Evolutionary conservation across 2,888 invertebrate species (phyloP).

Genomic region (Drosophila fungiperda): DNA sequence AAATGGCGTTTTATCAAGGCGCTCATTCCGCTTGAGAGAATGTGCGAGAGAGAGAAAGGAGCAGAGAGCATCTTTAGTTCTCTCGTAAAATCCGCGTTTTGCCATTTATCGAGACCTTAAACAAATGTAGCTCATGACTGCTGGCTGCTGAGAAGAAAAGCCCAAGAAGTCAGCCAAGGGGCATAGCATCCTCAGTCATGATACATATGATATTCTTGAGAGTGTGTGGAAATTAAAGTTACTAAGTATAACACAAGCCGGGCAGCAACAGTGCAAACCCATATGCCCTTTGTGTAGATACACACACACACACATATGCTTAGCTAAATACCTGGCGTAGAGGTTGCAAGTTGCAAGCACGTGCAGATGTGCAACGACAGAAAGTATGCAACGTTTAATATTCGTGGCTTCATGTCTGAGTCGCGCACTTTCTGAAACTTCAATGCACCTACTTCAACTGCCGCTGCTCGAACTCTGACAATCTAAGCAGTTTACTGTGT

Average conservation of each 20-base stretch:
- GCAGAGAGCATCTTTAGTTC: constrained; percentile 1
- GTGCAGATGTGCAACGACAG: constrained; percentile 46
- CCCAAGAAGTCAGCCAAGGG: constrained; percentile 34
- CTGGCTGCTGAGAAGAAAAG: constrained; percentile 37
- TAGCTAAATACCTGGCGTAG: constrained; percentile 3
- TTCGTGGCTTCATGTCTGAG: constrained; percentile 59
- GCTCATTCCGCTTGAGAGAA: neutral
- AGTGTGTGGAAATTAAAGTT: constrained; percentile 40
- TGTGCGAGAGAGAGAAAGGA: neutral
- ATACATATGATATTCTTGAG: constrained; percentile 18
- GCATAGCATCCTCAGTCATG: constrained; percentile 44
- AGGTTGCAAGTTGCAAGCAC: constrained; percentile 23
- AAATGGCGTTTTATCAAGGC: constrained; percentile 52
- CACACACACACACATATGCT: constrained; percentile 9
- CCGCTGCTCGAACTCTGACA: constrained; percentile 74
- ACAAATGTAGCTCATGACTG: constrained; percentile 38
- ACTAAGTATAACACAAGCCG: constrained; percentile 39
- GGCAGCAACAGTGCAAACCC: constrained; percentile 21
- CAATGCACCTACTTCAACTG: constrained; percentile 63
- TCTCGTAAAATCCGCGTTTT: constrained; percentile 23
- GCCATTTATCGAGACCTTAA: constrained; percentile 46
- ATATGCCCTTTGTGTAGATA: constrained; percentile 25
- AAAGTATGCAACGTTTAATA: constrained; percentile 57
- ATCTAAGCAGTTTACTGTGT: constrained; percentile 79
- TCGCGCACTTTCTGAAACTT: constrained; percentile 60